These are phyloP conservation scores for Enteromius treurensis DNA, from an alignment of 2,797 vertebrate species.

Conservation along the genomic window DNA sequence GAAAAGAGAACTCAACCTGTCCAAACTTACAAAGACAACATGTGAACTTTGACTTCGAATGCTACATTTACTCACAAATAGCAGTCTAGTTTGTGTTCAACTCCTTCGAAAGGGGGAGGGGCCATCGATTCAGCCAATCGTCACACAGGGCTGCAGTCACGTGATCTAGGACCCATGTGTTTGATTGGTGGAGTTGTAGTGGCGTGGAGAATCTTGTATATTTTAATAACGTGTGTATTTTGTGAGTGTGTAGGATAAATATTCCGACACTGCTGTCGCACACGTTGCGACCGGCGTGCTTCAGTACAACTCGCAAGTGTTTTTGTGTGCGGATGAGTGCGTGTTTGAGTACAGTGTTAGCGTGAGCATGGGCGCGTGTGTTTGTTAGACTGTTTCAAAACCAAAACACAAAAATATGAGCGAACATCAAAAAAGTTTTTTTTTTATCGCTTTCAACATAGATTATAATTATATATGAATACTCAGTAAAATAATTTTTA, in stretches of 20 bases:
- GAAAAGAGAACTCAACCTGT: slow-evolving; percentile 57
- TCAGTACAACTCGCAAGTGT: slow-evolving; percentile 66
- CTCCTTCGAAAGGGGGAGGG: slow-evolving; percentile 62
- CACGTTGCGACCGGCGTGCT: slow-evolving; percentile 69
- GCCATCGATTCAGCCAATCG: slow-evolving; percentile 71
- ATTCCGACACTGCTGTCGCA: slow-evolving; percentile 75
- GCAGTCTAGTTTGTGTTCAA: slow-evolving; percentile 73
- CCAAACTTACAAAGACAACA: slow-evolving; percentile 33
- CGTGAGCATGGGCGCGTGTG: slow-evolving; percentile 61
- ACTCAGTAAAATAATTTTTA: slow-evolving; percentile 81
- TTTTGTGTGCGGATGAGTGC: slow-evolving; percentile 56
- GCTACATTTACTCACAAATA: slow-evolving; percentile 72
- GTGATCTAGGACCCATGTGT: slow-evolving; percentile 66
- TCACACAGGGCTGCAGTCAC: slow-evolving; percentile 62
- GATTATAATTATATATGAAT: slow-evolving; percentile 84
- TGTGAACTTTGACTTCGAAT: slow-evolving; percentile 56
- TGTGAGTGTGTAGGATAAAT: slow-evolving; percentile 72
- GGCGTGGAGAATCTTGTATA: slow-evolving; percentile 82
- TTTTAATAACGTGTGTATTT: slow-evolving; percentile 77
- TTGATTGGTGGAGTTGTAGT: slow-evolving; percentile 69
- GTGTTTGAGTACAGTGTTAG: slow-evolving; percentile 48
- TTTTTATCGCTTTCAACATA: slow-evolving; percentile 78
- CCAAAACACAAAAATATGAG: slow-evolving; percentile 84
- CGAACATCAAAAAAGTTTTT: slow-evolving; percentile 80
- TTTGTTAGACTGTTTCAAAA: slow-evolving; percentile 83